These are phyloP conservation scores for Elymnias hypermnestra DNA, from an alignment of 1,140 invertebrate genomes.

Conservation along the genomic window DNA sequence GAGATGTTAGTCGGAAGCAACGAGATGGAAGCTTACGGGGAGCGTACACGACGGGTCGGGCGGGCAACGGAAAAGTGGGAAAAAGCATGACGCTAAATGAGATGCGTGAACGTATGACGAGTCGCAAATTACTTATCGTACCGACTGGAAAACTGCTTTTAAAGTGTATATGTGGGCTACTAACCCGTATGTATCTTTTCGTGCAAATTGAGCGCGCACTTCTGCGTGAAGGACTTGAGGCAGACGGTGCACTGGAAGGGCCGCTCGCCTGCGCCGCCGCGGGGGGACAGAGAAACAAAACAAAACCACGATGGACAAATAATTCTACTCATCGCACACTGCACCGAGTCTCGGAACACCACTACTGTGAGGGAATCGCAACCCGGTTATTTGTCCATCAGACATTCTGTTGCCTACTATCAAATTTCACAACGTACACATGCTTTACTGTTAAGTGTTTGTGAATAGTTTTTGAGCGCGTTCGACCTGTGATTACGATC, in stretches of 20 bases:
- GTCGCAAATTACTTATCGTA: constrained; percentile 52
- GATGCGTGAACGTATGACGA: constrained; percentile 51
- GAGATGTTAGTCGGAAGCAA: constrained; percentile 72
- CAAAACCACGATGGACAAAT: constrained; percentile 76
- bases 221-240: constrained; percentile 83
- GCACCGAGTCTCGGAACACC: constrained; percentile 26
- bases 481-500: constrained; percentile 39
- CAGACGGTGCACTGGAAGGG: constrained; percentile 82
- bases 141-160: constrained; percentile 46
- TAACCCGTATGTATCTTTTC: constrained; percentile 81
- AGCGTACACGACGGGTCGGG: constrained; percentile 64
- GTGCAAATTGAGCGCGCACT: constrained; percentile 80
- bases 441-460: constrained; percentile 70
- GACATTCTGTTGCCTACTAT: constrained; percentile 58
- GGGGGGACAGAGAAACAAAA: constrained; percentile 74
- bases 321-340: constrained; percentile 43
- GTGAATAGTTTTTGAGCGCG: constrained; percentile 77
- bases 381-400: constrained; percentile 70
- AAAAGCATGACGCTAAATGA: constrained; percentile 71
- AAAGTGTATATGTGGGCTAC: constrained; percentile 74
- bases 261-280: constrained; percentile 78
- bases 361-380: constrained; percentile 67
- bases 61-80: constrained; percentile 68
- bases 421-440: constrained; percentile 70
- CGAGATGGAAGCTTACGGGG: constrained; percentile 63